Conservation (phyloP, 92 coral and sea anemone genomes). For the Chrysogorgia sp. region DNA sequence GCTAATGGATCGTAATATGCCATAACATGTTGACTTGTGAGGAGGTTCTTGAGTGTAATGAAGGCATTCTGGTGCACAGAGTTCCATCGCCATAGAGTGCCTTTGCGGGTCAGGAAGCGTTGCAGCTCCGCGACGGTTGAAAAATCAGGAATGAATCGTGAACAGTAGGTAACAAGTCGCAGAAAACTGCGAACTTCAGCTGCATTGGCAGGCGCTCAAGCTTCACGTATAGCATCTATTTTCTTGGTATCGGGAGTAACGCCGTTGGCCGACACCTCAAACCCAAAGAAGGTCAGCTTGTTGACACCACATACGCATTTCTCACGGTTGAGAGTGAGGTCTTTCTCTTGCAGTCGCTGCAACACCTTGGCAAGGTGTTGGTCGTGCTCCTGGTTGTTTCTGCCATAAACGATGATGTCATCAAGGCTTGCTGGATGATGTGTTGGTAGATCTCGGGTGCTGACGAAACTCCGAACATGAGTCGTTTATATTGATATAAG, state of each 20-base stretch:
- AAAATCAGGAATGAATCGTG: too few species aligned
- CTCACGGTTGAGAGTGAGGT: too few species aligned
- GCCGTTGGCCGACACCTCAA: neutral
- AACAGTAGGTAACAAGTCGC: too few species aligned
- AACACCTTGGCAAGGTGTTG: too few species aligned
- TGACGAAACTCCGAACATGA: too few species aligned
- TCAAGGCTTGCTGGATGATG: neutral
- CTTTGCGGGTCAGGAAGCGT: constrained; percentile 25
- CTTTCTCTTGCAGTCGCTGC: too few species aligned
- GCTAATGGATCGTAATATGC: constrained; percentile 11
- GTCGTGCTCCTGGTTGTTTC: constrained; percentile 1
- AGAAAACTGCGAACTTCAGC: neutral
- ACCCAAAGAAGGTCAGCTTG: constrained; percentile 24
- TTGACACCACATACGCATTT: neutral
- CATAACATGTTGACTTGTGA: neutral
- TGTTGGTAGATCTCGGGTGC: constrained; percentile 8
- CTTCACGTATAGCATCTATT: constrained; percentile 26
- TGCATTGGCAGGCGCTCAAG: constrained; percentile 6
- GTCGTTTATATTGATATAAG: too few species aligned
- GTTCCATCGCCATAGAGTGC: constrained; percentile 11
- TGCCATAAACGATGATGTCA: too few species aligned
- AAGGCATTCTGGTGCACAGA: constrained; percentile 12
- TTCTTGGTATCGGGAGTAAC: neutral
- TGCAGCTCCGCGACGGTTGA: constrained; percentile 10
- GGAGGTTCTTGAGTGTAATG: neutral